Percentiles rank a stretch among this genome's conserved stretches.
Conservation (phyloP, 2,797 vertebrate genomes). For the Pseudocheirus occidentalis region DNA sequence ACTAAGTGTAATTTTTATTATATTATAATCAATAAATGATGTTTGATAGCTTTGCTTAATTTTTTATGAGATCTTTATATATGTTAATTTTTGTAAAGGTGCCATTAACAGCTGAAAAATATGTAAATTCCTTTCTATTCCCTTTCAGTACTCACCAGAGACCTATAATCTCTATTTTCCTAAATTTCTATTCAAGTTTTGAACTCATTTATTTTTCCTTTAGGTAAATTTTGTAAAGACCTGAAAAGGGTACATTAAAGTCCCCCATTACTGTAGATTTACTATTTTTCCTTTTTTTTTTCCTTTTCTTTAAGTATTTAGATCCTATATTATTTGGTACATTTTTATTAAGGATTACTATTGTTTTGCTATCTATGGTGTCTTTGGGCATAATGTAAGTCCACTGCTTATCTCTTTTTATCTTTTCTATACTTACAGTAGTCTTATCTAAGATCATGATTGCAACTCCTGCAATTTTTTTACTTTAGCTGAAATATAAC, state of each 20-base stretch:
- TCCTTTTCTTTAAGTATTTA: background rate
- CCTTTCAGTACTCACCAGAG: background rate
- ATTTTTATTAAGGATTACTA: background rate
- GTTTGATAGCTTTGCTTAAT: background rate
- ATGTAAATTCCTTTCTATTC: background rate
- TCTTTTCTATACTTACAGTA: background rate
- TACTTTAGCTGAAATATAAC: background rate
- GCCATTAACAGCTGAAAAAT: background rate
- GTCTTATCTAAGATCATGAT: background rate
- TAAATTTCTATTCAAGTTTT: background rate
- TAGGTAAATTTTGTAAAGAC: background rate
- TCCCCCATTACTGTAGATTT: background rate
- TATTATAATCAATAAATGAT: background rate
- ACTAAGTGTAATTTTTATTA: background rate
- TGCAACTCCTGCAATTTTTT: background rate
- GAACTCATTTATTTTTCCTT: background rate
- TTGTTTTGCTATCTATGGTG: background rate
- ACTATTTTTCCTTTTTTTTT: background rate
- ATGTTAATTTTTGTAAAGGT: background rate
- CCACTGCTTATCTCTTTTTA: background rate
- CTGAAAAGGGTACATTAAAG: background rate
- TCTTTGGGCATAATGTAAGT: background rate
- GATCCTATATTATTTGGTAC: background rate
- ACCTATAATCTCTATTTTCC: background rate
- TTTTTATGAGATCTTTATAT: background rate